A percentile compares a stretch with the other conserved stretches of the same genome.
phyloP scores from a whole-genome alignment of 2,888 invertebrate genomes.

The Pantelozetes paolii region DNA sequence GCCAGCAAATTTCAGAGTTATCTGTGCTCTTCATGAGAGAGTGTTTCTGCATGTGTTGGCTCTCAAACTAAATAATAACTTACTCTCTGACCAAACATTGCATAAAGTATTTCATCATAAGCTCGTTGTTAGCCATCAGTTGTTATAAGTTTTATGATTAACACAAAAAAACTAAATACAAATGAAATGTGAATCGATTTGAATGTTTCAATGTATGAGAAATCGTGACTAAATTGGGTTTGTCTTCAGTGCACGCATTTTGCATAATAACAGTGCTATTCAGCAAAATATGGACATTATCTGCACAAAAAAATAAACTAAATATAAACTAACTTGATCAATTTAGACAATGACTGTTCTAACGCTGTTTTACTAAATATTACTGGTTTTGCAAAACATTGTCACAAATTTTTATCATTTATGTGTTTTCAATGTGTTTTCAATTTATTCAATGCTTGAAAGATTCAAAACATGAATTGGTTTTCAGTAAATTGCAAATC shows the following conservation, averaged over 20 bases:
- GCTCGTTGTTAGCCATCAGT: slow-evolving; percentile 27
- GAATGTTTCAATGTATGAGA: neutral
- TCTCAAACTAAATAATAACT: slow-evolving; percentile 34
- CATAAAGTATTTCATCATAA: slow-evolving; percentile 29
- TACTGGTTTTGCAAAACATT: too few species aligned
- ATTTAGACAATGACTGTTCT: neutral
- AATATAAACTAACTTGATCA: neutral
- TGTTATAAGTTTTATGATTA: slow-evolving; percentile 4
- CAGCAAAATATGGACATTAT: too few species aligned
- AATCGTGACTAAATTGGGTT: slow-evolving; percentile 35
- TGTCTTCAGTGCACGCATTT: slow-evolving; percentile 24
- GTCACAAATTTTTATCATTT: too few species aligned
- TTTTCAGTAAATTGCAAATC: too few species aligned
- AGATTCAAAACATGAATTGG: too few species aligned
- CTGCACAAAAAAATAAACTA: too few species aligned
- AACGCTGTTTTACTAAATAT: neutral
- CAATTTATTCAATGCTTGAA: too few species aligned
- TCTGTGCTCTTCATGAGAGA: slow-evolving; percentile 12
- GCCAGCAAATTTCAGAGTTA: slow-evolving; percentile 8
- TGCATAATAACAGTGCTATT: slow-evolving; percentile 26
- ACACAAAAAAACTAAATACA: neutral
- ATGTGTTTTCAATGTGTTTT: too few species aligned
- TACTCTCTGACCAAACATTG: slow-evolving; percentile 24
- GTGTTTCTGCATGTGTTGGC: slow-evolving; percentile 18
- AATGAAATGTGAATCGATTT: slow-evolving; percentile 20